Evolutionary conservation across 2,113 vertebrate species (phyloP).

Genomic region (Pluvialis apricaria): DNA sequence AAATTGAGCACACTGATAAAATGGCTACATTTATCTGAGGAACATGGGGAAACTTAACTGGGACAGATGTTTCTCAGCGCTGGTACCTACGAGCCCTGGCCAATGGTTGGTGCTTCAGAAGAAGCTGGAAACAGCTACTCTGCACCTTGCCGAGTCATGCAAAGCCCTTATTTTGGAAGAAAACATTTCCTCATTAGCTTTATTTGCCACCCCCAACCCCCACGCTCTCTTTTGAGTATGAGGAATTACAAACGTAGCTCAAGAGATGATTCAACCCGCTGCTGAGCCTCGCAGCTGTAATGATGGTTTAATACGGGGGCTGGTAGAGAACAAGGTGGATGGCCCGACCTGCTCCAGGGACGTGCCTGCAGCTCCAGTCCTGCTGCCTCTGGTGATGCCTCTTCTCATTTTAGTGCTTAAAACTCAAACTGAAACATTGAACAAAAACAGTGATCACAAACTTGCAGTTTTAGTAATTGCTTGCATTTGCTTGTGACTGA

Average conservation of each 20-base stretch:
- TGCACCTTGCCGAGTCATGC: neutral
- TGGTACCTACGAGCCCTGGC: neutral
- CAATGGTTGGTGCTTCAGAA: neutral
- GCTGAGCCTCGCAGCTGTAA: neutral
- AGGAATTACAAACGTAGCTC: neutral
- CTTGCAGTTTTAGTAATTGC: neutral
- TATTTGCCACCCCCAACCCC: neutral
- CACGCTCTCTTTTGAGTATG: neutral
- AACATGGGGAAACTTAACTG: neutral
- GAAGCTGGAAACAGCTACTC: neutral
- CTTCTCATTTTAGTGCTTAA: neutral
- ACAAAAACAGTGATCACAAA: neutral
- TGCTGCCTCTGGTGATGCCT: neutral
- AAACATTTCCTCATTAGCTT: neutral
- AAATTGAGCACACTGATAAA: neutral
- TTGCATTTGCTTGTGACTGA: neutral
- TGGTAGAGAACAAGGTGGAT: neutral
- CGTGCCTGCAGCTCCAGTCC: rapidly evolving
- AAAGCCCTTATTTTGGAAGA: neutral
- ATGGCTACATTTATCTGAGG: neutral
- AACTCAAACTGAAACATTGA: rapidly evolving
- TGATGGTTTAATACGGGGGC: rapidly evolving
- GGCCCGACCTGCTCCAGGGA: rapidly evolving
- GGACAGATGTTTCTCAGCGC: neutral
- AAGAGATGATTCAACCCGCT: neutral